These are phyloP conservation scores for Lithophane leautieri DNA, from an alignment of 2,888 invertebrate genomes.

Conservation along the genomic window DNA sequence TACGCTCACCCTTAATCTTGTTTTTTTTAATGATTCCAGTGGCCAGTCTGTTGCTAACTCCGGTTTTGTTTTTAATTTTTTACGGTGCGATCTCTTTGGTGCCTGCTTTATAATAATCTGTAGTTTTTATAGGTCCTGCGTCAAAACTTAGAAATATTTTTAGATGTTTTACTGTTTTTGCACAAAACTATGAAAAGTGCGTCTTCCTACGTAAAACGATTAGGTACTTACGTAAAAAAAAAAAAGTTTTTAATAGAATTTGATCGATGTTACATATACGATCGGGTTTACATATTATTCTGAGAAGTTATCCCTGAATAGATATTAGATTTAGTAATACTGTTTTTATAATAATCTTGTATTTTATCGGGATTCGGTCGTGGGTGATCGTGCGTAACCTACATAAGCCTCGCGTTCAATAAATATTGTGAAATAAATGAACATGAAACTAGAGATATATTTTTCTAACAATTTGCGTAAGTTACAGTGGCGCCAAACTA, in stretches of 20 bases:
- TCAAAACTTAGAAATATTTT: conserved; percentile 53
- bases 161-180: conserved; percentile 31
- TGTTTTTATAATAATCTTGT: conserved; percentile 33
- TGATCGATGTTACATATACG: too few relatives aligned
- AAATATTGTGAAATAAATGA: conserved; percentile 28
- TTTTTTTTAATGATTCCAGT: conserved; percentile 69
- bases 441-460: conserved; percentile 11
- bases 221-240: not conserved
- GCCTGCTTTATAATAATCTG: conserved; percentile 52
- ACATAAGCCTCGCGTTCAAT: conserved; percentile 10
- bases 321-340: conserved; percentile 19
- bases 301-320: conserved; percentile 5
- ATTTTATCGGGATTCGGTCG: conserved; percentile 48
- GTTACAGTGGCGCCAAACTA: not conserved
- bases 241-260: conserved; percentile 27
- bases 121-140: conserved; percentile 56
- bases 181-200: conserved; percentile 34
- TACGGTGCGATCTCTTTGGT: conserved; percentile 59
- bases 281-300: conserved; percentile 23
- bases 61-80: conserved; percentile 72
- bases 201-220: conserved; percentile 40
- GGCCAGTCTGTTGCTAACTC: conserved; percentile 76
- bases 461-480: not conserved
- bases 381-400: conserved; percentile 58
- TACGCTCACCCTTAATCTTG: conserved; percentile 51